Conservation (phyloP, 2,888 invertebrate genomes). For the Ophonus ardosiacus region DNA sequence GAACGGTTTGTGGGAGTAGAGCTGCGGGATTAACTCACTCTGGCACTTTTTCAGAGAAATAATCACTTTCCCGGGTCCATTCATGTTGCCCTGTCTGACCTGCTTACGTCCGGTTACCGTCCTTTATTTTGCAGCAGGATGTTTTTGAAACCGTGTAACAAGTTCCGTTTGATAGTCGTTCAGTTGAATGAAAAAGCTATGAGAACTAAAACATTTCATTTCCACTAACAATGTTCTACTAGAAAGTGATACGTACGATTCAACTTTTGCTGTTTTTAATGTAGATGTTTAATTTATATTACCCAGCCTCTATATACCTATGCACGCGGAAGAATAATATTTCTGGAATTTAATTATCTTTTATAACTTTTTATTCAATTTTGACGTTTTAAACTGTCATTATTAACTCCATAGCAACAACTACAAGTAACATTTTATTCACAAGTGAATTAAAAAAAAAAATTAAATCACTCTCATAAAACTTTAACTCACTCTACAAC, state of each 20-base stretch:
- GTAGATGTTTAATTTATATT: no score
- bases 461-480: no score
- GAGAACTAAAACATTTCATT: slow-evolving; percentile 41
- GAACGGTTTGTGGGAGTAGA: neutral
- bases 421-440: no score
- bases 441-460: no score
- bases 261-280: no score
- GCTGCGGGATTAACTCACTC: slow-evolving; percentile 3
- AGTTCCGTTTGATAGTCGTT: slow-evolving; percentile 30
- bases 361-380: no score
- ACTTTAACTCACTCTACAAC: no score
- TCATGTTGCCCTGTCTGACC: slow-evolving; percentile 13
- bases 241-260: neutral
- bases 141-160: slow-evolving; percentile 38
- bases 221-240: neutral
- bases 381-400: no score
- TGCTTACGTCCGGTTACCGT: slow-evolving; percentile 38
- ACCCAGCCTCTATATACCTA: no score
- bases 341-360: no score
- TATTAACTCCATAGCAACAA: no score
- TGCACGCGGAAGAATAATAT: no score
- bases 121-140: slow-evolving; percentile 44
- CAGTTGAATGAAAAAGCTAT: slow-evolving; percentile 19
- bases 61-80: slow-evolving; percentile 42
- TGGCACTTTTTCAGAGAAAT: slow-evolving; percentile 34